Conservation (phyloP, 2,113 vertebrate genomes). For the Muntiacus reevesi region DNA sequence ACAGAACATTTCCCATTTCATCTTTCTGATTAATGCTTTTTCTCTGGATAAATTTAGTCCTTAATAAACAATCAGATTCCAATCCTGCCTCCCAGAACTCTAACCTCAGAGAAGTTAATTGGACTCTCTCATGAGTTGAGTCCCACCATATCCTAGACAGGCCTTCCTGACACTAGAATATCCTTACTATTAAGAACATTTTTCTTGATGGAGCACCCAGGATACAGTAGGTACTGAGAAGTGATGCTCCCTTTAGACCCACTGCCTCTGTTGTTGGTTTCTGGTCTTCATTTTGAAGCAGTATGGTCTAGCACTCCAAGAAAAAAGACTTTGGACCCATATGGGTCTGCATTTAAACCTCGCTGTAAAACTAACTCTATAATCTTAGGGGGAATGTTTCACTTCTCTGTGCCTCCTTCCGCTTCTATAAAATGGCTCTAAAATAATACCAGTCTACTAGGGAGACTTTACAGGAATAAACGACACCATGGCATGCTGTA, state of each 20-base stretch:
- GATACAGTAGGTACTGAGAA: not conserved
- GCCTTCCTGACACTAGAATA: not conserved
- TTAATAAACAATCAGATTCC: slow-evolving; percentile 21
- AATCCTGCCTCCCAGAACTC: not conserved
- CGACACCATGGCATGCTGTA: not conserved
- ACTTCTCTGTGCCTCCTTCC: not conserved
- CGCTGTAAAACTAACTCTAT: not conserved
- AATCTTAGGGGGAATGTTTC: not conserved
- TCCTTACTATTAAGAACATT: not conserved
- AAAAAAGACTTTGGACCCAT: not conserved
- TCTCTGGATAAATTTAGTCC: slow-evolving; percentile 45
- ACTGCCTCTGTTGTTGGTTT: not conserved
- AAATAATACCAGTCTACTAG: not conserved
- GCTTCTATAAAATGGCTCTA: not conserved
- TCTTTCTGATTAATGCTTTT: slow-evolving; percentile 53
- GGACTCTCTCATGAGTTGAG: not conserved
- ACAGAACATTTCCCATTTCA: slow-evolving; percentile 23
- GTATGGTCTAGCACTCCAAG: not conserved
- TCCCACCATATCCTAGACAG: not conserved
- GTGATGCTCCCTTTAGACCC: not conserved
- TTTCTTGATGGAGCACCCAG: not conserved
- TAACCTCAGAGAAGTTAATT: not conserved
- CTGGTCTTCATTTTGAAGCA: not conserved
- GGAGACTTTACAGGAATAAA: not conserved
- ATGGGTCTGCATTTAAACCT: not conserved